Percentiles rank a stretch among this genome's conserved stretches.
Conservation (phyloP, 2,113 vertebrate genomes). For the Chlamydotis undulata region DNA sequence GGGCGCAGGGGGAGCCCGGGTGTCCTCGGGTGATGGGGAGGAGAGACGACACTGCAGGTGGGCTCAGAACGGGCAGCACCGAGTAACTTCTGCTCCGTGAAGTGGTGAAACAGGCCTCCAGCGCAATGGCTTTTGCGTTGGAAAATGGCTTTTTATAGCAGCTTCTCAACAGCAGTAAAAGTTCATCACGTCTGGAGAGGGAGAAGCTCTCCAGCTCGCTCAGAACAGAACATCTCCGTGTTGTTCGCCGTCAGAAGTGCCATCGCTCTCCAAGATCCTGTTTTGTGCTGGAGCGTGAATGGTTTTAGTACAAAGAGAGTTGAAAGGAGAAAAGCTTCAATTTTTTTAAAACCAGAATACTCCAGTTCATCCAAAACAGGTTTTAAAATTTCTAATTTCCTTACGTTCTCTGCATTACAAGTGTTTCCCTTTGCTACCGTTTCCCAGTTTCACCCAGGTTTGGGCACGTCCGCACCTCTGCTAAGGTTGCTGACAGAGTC, state of each 20-base stretch:
- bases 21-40: not conserved
- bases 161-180: not conserved
- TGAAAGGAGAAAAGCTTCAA: not conserved
- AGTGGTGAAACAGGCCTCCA: accelerated
- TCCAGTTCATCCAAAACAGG: not conserved
- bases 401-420: not conserved
- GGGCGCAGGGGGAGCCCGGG: not conserved
- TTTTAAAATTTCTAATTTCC: not conserved
- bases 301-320: not conserved
- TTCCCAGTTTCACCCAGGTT: not conserved
- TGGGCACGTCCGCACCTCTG: not conserved
- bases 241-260: not conserved
- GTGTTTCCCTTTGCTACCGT: not conserved
- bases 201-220: not conserved
- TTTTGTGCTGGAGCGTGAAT: not conserved
- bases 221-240: not conserved
- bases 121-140: accelerated
- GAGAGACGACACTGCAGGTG: accelerated
- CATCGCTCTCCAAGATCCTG: not conserved
- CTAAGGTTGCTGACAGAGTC: not conserved
- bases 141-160: not conserved
- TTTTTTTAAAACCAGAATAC: not conserved
- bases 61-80: not conserved
- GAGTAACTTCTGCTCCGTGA: not conserved
- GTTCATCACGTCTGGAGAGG: accelerated